These are phyloP conservation scores for Phallusia fumigata DNA, from an alignment of 23 tunicate genomes.

Conservation along the genomic window DNA sequence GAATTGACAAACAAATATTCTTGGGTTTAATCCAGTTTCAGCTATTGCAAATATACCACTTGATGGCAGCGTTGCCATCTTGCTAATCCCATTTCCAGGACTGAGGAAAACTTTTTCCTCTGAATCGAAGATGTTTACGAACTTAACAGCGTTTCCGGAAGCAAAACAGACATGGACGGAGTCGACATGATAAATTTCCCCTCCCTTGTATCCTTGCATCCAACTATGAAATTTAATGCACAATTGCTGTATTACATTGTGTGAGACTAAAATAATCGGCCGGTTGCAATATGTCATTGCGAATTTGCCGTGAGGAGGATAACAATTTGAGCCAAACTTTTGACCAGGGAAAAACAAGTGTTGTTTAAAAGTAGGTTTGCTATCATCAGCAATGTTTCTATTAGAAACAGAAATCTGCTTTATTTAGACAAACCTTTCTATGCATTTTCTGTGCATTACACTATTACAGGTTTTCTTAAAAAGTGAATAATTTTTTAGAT, in stretches of 20 bases:
- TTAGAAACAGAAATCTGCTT: too few relatives aligned
- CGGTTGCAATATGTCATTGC: too few relatives aligned
- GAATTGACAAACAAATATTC: constrained; percentile 61
- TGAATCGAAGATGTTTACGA: constrained; percentile 27
- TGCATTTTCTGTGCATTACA: too few relatives aligned
- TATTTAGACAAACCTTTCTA: too few relatives aligned
- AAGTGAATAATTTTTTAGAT: too few relatives aligned
- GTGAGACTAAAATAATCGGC: too few relatives aligned
- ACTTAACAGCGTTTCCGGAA: constrained; percentile 66
- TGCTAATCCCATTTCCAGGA: constrained; percentile 53
- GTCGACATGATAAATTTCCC: constrained; percentile 43
- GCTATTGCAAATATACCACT: constrained; percentile 65
- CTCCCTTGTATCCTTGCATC: constrained; percentile 76
- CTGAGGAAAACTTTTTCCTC: constrained; percentile 44
- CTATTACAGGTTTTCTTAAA: too few relatives aligned
- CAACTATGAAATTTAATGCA: constrained; percentile 22
- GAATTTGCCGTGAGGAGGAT: too few relatives aligned
- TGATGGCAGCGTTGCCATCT: constrained; percentile 49
- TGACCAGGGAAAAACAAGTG: background rate
- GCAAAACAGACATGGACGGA: constrained; percentile 33
- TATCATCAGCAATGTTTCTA: too few relatives aligned
- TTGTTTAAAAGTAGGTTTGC: too few relatives aligned
- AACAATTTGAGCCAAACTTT: too few relatives aligned
- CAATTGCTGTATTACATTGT: background rate
- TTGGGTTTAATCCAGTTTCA: constrained; percentile 52